These are phyloP conservation scores for Marasmarcha lunaedactyla DNA, from an alignment of 2,888 invertebrate genomes.

Conservation along the genomic window DNA sequence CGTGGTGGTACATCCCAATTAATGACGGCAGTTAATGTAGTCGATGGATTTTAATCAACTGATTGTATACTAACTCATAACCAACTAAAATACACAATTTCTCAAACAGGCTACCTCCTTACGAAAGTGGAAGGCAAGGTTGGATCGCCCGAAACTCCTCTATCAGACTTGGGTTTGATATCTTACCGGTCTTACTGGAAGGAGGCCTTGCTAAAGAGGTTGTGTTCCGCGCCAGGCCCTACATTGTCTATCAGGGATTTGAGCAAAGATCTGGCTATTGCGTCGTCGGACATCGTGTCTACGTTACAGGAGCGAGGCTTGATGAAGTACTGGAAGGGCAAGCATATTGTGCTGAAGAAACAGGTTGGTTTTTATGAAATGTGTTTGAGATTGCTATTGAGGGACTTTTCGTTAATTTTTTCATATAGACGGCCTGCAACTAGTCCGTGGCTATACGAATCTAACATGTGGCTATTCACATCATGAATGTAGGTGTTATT, in stretches of 20 bases:
- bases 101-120: slow-evolving; percentile 94
- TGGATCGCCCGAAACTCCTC: slow-evolving; percentile 98
- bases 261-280: slow-evolving; percentile 92
- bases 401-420: neutral
- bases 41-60: no score
- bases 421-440: no score
- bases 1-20: no score
- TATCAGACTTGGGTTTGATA: slow-evolving; percentile 96
- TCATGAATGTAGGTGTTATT: no score
- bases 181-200: slow-evolving; percentile 99
- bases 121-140: slow-evolving; percentile 97
- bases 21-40: no score
- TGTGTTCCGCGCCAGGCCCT: slow-evolving; percentile 89
- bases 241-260: slow-evolving; percentile 92
- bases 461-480: no score
- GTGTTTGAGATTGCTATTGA: neutral
- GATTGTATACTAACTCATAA: no score
- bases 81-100: no score
- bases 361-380: slow-evolving; percentile 70
- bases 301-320: slow-evolving; percentile 96
- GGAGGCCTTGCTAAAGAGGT: slow-evolving; percentile 90
- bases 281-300: slow-evolving; percentile 97
- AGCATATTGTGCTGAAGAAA: slow-evolving; percentile 95
- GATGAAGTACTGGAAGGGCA: slow-evolving; percentile 99
- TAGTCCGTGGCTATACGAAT: no score